Conservation (phyloP, 2,113 vertebrate species). For the Erythrocebus patas region DNA sequence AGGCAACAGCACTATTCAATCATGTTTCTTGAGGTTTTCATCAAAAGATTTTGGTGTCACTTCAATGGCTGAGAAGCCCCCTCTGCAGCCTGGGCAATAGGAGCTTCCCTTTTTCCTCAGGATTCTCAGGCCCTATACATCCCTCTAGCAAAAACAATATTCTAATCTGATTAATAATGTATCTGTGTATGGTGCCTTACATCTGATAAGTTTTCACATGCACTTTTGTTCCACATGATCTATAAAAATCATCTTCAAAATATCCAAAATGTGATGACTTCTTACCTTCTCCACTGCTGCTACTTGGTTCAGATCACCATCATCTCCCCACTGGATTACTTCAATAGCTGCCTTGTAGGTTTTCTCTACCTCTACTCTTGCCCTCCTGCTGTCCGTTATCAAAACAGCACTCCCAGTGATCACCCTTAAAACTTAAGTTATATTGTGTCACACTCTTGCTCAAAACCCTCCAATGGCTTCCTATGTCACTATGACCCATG, state of each 20-base stretch:
- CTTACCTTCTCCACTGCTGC: not conserved
- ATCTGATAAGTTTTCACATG: not conserved
- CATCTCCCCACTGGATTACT: not conserved
- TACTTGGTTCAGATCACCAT: not conserved
- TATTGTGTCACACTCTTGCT: not conserved
- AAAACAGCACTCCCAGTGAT: not conserved
- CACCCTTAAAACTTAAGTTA: not conserved
- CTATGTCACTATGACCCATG: not conserved
- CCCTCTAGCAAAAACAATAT: not conserved
- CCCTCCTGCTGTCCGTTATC: not conserved
- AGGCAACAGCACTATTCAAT: not conserved
- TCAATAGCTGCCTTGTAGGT: not conserved
- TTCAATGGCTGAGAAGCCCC: not conserved
- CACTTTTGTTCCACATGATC: not conserved
- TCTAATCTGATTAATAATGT: not conserved
- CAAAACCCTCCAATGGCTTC: not conserved
- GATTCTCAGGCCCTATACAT: not conserved
- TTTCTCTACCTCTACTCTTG: not conserved
- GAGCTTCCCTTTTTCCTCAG: not conserved
- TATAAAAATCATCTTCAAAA: conserved; percentile 5
- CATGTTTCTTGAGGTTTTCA: not conserved
- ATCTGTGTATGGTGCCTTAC: not conserved
- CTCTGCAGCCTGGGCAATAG: not conserved
- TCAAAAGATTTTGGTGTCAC: not conserved
- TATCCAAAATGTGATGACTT: not conserved